Base-by-base conservation (phyloP, 2,113 vertebrate species). In the Spilogale gracilis region DNA sequence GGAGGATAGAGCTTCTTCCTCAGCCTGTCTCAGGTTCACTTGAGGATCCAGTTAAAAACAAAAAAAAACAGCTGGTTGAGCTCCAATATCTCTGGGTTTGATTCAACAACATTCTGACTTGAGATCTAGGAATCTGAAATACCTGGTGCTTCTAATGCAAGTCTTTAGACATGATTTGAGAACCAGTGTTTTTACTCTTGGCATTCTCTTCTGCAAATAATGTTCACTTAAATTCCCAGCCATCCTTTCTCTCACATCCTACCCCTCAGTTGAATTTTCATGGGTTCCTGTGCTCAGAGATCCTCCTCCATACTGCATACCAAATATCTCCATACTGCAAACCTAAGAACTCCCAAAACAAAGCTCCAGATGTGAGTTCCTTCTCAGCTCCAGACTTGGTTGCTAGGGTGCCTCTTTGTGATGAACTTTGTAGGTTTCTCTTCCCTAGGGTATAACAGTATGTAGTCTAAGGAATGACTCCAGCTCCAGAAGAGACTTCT, bases 361-460 rank as follows among this genome's bases (percentile, higher is more conserved):
- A 23, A 54, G 3, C 10, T 48, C 8, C 43, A 32, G 1, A 3
- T 23, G 1, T 50, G 30, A 20, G 2, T 10, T 56, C 30, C 17
- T 61, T 52, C 30, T 60, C 3, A 73, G 2, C 43, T 13, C 52
- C 17, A 74, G 10, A 23, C 5, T 1, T n/a, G 11, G 25, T 3
- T 18, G 14, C 52, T 14, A 6, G 20, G 6, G 14, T 3, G n/a
- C 9, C 12, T 4, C 16, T 79, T 48, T 27, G 30, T 32, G 30
- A 38, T 3, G 32, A 79, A 20, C 23, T 45, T 1, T 38, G 5
- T 17, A 23, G 5, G 9, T 13, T 88, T 84, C 25, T 79, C 20
- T 4, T 58, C 9, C 8, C 4, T 0, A 0, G 0, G 14, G 0
- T 58, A 8, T 1, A 13, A 1, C 10, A 23, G 2, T 1, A 0